Base-by-base conservation (phyloP, 2,797 vertebrate species). In the Hephaestus fuliginosus region DNA sequence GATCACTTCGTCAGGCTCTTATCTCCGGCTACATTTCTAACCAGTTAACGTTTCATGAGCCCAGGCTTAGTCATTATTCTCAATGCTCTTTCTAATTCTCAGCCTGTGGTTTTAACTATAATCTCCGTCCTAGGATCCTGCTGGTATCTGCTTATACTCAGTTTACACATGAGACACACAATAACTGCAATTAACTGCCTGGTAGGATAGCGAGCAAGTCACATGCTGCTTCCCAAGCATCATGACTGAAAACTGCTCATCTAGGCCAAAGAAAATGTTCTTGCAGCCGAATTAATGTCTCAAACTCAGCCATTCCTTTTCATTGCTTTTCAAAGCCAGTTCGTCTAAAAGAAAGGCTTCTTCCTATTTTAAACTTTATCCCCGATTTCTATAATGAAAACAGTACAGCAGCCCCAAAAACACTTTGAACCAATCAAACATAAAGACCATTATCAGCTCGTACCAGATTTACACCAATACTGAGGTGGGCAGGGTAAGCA, bases 381-480 rank as follows among this genome's bases (percentile, higher is more conserved):
- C 39, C 48, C 10, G 15, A 55, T 33, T 46, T 77, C 33, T 51
- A 25, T 7, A 17, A 4, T 61, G 17, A 46, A 81, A 71, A 44
- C 0, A 62, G 44, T 22, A 62, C 28, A 28, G 14, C 39, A 58
- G 46, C 20, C 53, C 41, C 12, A 77, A 57, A 78, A 78, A 78
- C 25, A 73, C 5, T 22, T 44, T 33, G 4, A 65, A 41, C 3
- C 41, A 73, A 43, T 30, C 8, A 57, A 36, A 72, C 43, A 70
- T 33, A 20, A 66, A 57, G 10, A 22, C 2, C 14, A 57, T 64
- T 52, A 79, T 83, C 33, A 68, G 60, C 20, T 64, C 73, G 25
- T 92, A 99, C 97, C 97, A 87, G 95, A 86, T 96, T 95, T 96
- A 89, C 98, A 99, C 98, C 97, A 98, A 71, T 69, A 87, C 55